Evolutionary conservation across 1,140 invertebrate species (phyloP), one percentile per base, ranked within the genome.

Genomic region (Halictus rubicundus): DNA sequence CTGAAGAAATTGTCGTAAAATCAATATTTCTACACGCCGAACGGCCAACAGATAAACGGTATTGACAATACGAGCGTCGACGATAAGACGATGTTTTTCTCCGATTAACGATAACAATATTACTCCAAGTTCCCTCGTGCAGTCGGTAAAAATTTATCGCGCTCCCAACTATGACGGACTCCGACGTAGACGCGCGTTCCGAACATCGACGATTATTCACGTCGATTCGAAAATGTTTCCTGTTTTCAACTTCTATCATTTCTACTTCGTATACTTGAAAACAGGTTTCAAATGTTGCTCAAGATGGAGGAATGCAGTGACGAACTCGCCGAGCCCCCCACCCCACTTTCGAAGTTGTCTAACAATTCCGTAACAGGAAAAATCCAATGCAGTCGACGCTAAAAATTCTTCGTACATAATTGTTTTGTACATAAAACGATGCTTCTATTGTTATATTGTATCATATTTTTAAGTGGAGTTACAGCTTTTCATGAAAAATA

Each of bases 81-180:
- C 59, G 76, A 78, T 78, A 78, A 78, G 46, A 42, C 59, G 68
- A 78, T 78, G 71, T 78, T 78, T 78, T 78, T 78, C 68, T 71
- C 46, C 68, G 76, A 71, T 78, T 69, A 61, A 78, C 32, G 76
- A 78, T 78, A 78, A 71, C 68, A 63, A 37, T 32, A 64, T 71
- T 37, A 46, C 63, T 71, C 23, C 23, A 19, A 32, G n/a, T 5
- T 37, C 32, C 60, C 59, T 14, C 10, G 27, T 39, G 1, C 54
- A 21, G 32, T 32, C 21, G 12, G 37, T 32, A 37, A 9, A 71
- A 39, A 64, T 60, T 71, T 78, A 78, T 78, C 76, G 25, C n/a
- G 59, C n/a, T 64, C 27, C 25, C 19, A 78, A 78, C 70, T 61
- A 64, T 61, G 68, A 72, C 68, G 59, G n/a, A 72, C 37, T 12